Evolutionary conservation across 2,113 vertebrate genomes (phyloP).

Genomic region (Myotis davidii): DNA sequence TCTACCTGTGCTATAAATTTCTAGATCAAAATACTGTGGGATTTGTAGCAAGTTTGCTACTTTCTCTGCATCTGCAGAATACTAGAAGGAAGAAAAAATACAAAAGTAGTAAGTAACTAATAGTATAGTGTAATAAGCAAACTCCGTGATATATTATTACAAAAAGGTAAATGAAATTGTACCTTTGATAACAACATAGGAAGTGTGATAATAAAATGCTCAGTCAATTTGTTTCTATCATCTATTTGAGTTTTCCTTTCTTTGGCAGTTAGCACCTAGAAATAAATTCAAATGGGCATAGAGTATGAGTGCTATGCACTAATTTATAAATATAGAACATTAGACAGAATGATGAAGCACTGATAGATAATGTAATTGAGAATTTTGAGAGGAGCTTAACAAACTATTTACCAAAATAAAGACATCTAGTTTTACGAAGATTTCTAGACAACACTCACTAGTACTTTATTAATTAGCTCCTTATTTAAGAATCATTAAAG

Average conservation of each 20-base stretch:
- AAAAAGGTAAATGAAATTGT: slow-evolving; percentile 61
- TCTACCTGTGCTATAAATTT: slow-evolving; percentile 98
- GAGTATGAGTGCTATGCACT: slow-evolving; percentile 58
- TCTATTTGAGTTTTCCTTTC: slow-evolving; percentile 99
- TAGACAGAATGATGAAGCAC: slow-evolving; percentile 20
- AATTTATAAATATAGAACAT: slow-evolving; percentile 48
- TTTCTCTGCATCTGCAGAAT: slow-evolving; percentile 97
- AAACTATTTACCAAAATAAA: slow-evolving; percentile 31
- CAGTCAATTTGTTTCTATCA: slow-evolving; percentile 98
- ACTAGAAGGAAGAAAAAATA: slow-evolving; percentile 84
- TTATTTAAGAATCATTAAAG: slow-evolving; percentile 18
- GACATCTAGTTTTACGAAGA: neutral
- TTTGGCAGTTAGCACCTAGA: slow-evolving; percentile 97
- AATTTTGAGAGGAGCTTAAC: slow-evolving; percentile 27
- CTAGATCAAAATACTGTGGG: slow-evolving; percentile 97
- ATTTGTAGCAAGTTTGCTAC: slow-evolving; percentile 99
- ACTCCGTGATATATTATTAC: neutral
- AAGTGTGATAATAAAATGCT: slow-evolving; percentile 99
- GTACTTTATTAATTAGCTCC: slow-evolving; percentile 15
- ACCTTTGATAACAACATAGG: slow-evolving; percentile 99
- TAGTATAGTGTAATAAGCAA: neutral
- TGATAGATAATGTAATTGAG: neutral
- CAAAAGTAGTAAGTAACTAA: slow-evolving; percentile 37
- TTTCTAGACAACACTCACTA: neutral
- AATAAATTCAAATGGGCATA: slow-evolving; percentile 64